A percentile compares a stretch with the other conserved stretches of the same genome.
Conservation (phyloP, 2,888 invertebrate genomes). For the Mayetiola destructor region DNA sequence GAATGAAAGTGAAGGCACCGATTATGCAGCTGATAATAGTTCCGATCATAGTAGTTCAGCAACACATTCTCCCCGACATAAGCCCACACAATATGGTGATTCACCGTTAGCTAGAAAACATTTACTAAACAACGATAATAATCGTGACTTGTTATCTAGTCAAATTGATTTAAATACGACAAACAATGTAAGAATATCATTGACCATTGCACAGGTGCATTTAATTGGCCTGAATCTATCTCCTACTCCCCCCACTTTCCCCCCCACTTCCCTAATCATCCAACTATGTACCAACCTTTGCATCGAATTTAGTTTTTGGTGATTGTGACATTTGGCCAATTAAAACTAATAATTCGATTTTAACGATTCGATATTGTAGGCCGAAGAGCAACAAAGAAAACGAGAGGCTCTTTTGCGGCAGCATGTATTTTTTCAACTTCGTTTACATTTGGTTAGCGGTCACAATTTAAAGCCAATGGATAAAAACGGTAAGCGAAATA, state of each 20-base stretch:
- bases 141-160: background rate
- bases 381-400: conserved; percentile 53
- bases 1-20: conserved; percentile 49
- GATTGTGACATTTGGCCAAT: too few relatives aligned
- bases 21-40: conserved; percentile 67
- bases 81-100: conserved; percentile 43
- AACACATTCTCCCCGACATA: conserved; percentile 58
- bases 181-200: background rate
- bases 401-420: conserved; percentile 64
- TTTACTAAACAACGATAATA: conserved; percentile 10
- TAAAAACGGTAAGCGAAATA: conserved; percentile 63
- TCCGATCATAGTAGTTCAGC: conserved; percentile 53
- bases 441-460: conserved; percentile 76
- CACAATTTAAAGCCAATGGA: conserved; percentile 85
- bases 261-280: too few relatives aligned
- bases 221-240: too few relatives aligned
- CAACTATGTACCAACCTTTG: too few relatives aligned
- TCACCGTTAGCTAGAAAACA: conserved; percentile 15
- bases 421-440: conserved; percentile 83
- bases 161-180: background rate
- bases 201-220: background rate
- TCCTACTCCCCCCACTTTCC: too few relatives aligned
- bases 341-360: too few relatives aligned
- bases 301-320: too few relatives aligned
- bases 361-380: conserved; percentile 27